Evolutionary conservation across 1,140 invertebrate species (phyloP).

Genomic region (Bombus huntii): DNA sequence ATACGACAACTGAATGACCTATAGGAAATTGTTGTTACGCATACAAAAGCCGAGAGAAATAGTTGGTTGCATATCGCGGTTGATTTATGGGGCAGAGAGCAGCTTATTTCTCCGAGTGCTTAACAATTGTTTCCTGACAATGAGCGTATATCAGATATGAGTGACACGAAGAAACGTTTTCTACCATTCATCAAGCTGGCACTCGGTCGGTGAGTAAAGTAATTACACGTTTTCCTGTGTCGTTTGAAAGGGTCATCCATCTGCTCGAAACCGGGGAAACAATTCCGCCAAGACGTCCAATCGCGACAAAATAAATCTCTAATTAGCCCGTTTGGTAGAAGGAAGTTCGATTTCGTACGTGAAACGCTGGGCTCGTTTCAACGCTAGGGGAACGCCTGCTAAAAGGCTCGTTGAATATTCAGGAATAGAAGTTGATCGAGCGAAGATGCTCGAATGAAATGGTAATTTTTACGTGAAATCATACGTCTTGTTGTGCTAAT

Average conservation of each 20-base stretch:
- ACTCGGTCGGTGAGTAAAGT: conserved; percentile 61
- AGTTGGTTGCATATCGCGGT: conserved; percentile 45
- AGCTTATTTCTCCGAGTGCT: conserved; percentile 62
- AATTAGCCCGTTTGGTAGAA: conserved; percentile 9
- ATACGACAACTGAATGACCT: conserved; percentile 58
- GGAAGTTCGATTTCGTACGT: not conserved
- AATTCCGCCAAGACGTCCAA: conserved; percentile 23
- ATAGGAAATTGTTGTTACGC: conserved; percentile 54
- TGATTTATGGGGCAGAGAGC: conserved; percentile 67
- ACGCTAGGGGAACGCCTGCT: too few relatives aligned
- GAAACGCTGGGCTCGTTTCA: too few relatives aligned
- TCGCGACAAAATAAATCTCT: conserved; percentile 49
- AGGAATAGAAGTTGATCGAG: not conserved
- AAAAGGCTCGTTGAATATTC: conserved; percentile 39
- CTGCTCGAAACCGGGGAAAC: conserved; percentile 50
- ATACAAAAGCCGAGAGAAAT: conserved; percentile 45
- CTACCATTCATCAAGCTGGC: conserved; percentile 69
- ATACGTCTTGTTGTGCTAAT: not conserved
- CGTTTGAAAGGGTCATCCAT: conserved; percentile 65
- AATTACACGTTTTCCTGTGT: conserved; percentile 71
- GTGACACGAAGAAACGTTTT: conserved; percentile 69
- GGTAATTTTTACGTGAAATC: conserved; percentile 3
- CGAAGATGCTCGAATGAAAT: not conserved
- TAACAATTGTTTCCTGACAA: conserved; percentile 71
- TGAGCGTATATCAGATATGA: conserved; percentile 69